phyloP scores from a whole-genome alignment of 2,888 invertebrate genomes.

The Lamellibrachia columna region DNA sequence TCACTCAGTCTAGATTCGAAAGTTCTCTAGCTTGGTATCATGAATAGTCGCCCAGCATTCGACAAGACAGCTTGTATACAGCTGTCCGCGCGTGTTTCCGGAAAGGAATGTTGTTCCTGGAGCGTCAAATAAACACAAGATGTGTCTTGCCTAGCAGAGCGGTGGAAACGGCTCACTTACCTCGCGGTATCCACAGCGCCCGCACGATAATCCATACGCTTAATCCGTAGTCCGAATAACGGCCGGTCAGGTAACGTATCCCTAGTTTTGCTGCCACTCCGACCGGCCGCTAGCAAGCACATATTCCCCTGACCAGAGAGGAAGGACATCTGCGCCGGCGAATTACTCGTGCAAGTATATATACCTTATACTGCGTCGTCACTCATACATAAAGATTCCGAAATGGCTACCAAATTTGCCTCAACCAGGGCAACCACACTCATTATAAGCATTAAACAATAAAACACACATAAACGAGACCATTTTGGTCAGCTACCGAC shows the following conservation, averaged over 20 bases:
- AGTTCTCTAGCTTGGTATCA: background rate
- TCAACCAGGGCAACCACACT: slow-evolving; percentile 3
- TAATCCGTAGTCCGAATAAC: background rate
- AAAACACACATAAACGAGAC: slow-evolving; percentile 12
- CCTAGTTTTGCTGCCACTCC: background rate
- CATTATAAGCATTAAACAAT: slow-evolving; percentile 16
- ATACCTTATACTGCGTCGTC: slow-evolving; percentile 12
- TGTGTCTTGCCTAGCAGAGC: background rate
- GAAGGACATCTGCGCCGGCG: background rate
- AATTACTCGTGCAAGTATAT: slow-evolving; percentile 5
- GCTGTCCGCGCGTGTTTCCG: background rate
- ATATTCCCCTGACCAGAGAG: background rate
- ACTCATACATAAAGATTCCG: slow-evolving; percentile 10
- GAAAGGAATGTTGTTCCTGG: background rate
- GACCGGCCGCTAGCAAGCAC: background rate
- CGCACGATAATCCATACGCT: background rate
- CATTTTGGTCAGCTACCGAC: slow-evolving; percentile 16
- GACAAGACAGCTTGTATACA: background rate
- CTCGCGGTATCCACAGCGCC: background rate
- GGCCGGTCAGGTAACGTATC: background rate
- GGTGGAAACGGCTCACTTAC: background rate
- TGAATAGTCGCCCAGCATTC: background rate
- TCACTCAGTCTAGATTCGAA: background rate
- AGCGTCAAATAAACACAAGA: background rate
- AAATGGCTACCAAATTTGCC: slow-evolving; percentile 16